Evolutionary conservation across 2,113 vertebrate genomes (phyloP).

Genomic region (Pungitius pungitius): DNA sequence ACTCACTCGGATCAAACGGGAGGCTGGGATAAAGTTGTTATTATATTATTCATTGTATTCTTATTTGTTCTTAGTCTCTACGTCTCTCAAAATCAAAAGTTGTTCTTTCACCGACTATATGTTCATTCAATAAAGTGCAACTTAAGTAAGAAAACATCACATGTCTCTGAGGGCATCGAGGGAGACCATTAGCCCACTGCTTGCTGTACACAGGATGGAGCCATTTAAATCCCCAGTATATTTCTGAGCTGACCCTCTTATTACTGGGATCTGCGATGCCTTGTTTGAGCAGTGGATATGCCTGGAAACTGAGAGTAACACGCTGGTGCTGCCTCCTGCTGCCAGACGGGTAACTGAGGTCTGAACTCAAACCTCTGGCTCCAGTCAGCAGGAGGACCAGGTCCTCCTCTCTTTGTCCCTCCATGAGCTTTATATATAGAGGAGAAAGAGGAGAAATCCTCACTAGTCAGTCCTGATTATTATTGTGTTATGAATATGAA

Average conservation of each 20-base stretch:
- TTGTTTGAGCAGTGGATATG: slow-evolving; percentile 58
- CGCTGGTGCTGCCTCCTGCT: slow-evolving; percentile 45
- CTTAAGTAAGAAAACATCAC: too few relatives aligned
- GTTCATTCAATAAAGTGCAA: background rate
- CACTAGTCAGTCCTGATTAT: background rate
- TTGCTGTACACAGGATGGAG: slow-evolving; percentile 29
- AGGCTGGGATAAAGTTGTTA: too few relatives aligned
- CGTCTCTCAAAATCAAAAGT: background rate
- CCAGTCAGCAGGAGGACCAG: slow-evolving; percentile 31
- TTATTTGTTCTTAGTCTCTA: too few relatives aligned
- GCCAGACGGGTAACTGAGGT: slow-evolving; percentile 59
- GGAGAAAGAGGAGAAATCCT: slow-evolving; percentile 17
- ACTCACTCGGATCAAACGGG: background rate
- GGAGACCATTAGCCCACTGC: slow-evolving; percentile 26
- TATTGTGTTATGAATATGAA: slow-evolving; percentile 22
- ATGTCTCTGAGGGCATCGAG: slow-evolving; percentile 9
- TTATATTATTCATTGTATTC: too few relatives aligned
- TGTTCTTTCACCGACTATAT: background rate
- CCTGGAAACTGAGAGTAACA: slow-evolving; percentile 47
- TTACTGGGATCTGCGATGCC: slow-evolving; percentile 51
- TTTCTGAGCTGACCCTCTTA: slow-evolving; percentile 57
- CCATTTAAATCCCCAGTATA: slow-evolving; percentile 58
- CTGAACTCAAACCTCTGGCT: slow-evolving; percentile 45
- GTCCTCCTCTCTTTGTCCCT: slow-evolving; percentile 11
- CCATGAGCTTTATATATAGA: slow-evolving; percentile 28